Base-by-base conservation (phyloP, 2,888 invertebrate genomes). In the Drosophila mimetica region DNA sequence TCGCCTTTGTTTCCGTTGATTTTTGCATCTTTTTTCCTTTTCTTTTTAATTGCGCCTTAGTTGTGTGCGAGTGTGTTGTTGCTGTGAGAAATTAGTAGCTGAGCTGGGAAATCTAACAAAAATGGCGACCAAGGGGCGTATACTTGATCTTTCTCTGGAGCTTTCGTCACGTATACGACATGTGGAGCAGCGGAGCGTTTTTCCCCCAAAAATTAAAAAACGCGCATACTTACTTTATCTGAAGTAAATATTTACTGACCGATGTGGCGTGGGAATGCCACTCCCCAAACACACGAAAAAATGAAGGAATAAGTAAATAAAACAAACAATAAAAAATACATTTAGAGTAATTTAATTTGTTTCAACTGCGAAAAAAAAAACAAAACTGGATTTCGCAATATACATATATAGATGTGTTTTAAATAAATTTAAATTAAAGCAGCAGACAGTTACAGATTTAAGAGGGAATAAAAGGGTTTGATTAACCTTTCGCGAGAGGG, bases 221-320 rank as follows among this genome's bases (percentile, higher is more conserved):
- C 37, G 32, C 46, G 39, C 14, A 16, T 57, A 44, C 51, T 14
- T 22, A 50, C 41, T 41, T 59, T 63, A 70, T 75, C 52, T 57
- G 55, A 52, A 67, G 71, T 70, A 85, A 82, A 85, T 79, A 82
- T 85, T 82, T 82, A 44, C 71, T 57, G 67, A 57, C 47, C 55
- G 50, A 50, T 55, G 59, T 46, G 78, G 64, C 82, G 86, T 82
- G 82, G 83, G 82, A 82, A 82, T 54, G 76, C 80, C 82, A 71
- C 82, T 57, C 82, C 85, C 80, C 67, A 75, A 47, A 32, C 37
- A 28, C 28, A 47, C 22, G 47, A 39, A 51, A 48, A 50, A 50
- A 42, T 25, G 41, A 42, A 34, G 36, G 36, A 39, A 64, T 42
- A 60, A 51, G 51, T 64, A 66, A 54, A 64, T 53, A 67, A 44